phyloP scores from a whole-genome alignment of 1,140 invertebrate genomes.

The Arctopsyche grandis region DNA sequence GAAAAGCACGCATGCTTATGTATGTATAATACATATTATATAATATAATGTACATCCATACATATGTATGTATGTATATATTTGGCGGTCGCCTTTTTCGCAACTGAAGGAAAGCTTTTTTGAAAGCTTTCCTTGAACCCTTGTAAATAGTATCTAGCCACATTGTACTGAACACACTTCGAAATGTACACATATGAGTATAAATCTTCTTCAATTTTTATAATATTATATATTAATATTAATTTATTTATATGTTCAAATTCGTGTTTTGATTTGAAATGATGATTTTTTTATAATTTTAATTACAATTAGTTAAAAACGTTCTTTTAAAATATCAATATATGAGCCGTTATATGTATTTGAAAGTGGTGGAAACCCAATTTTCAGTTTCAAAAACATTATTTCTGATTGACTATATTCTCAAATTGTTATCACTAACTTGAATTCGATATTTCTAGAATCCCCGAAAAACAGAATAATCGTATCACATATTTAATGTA shows the following conservation, averaged over 20 bases:
- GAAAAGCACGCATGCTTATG: background rate
- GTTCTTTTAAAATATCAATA: too few species aligned
- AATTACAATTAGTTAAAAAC: too few species aligned
- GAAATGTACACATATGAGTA: background rate
- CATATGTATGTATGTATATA: background rate
- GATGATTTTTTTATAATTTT: too few species aligned
- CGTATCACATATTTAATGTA: too few species aligned
- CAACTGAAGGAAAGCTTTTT: background rate
- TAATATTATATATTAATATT: background rate
- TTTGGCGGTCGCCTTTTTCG: background rate
- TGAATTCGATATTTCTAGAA: too few species aligned
- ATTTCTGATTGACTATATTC: too few species aligned
- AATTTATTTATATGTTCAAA: background rate
- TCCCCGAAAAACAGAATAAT: too few species aligned
- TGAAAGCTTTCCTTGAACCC: background rate
- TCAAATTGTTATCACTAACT: too few species aligned
- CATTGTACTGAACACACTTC: background rate
- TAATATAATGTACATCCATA: background rate
- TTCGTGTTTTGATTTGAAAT: slow-evolving; percentile 6
- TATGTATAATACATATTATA: too few species aligned
- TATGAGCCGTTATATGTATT: too few species aligned
- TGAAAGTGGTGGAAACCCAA: too few species aligned
- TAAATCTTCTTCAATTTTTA: background rate
- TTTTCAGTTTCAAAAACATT: too few species aligned
- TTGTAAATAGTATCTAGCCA: slow-evolving; percentile 9